A percentile compares a stretch with the other conserved stretches of the same genome.
Evolutionary conservation across 2,888 invertebrate species (phyloP).

Genomic region (Zele albiditarsus): DNA sequence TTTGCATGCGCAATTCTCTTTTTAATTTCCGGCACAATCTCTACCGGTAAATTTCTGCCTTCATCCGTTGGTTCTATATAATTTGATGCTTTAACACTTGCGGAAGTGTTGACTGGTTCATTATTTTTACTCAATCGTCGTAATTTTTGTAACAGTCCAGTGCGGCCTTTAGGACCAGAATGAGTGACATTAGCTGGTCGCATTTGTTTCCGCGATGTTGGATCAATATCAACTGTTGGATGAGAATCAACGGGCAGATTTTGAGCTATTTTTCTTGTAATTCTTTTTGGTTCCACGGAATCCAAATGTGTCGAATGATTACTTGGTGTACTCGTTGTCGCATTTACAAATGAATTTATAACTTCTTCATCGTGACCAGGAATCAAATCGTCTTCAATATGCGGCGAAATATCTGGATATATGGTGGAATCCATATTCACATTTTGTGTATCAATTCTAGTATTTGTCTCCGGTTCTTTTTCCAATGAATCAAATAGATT

Average conservation of each 20-base stretch:
- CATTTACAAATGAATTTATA: neutral
- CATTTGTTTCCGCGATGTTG: neutral
- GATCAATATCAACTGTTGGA: neutral
- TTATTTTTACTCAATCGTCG: neutral
- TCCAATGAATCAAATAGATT: neutral
- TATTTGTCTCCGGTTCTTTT: neutral
- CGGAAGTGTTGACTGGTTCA: neutral
- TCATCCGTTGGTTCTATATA: neutral
- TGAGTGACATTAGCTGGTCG: neutral
- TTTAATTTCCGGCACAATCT: slow-evolving; percentile 47
- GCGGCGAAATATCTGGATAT: neutral
- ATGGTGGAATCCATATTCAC: neutral
- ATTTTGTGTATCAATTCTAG: neutral
- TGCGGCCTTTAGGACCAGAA: neutral
- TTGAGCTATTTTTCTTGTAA: no score
- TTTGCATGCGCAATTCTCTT: slow-evolving; percentile 57
- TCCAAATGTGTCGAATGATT: neutral
- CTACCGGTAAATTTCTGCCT: neutral
- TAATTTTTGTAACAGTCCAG: slow-evolving; percentile 4
- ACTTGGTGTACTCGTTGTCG: neutral
- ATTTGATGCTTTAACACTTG: neutral
- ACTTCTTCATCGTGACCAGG: neutral
- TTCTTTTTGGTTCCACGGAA: neutral
- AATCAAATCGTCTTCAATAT: neutral
- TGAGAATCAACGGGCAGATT: no score